phyloP scores from a whole-genome alignment of 92 coral and sea anemone genomes.

The Diadumene lineata region DNA sequence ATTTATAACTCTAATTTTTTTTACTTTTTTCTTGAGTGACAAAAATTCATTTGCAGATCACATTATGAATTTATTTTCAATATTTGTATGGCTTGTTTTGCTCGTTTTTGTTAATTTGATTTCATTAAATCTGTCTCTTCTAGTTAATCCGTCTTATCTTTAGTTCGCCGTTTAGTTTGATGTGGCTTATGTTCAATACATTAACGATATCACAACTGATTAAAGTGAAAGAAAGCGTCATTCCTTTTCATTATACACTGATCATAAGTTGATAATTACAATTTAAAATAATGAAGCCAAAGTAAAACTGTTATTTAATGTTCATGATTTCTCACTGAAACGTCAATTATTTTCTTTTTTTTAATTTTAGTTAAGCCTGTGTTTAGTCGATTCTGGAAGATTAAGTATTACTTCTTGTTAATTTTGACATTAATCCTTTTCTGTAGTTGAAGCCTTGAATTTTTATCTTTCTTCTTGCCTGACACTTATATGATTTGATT shows the following conservation, averaged over 20 bases:
- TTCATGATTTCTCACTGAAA: not conserved
- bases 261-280: not conserved
- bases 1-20: too few relatives aligned
- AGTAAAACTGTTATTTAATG: too few relatives aligned
- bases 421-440: too few relatives aligned
- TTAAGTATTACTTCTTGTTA: too few relatives aligned
- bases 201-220: not conserved
- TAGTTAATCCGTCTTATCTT: not conserved
- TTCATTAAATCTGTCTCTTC: not conserved
- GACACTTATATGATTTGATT: too few relatives aligned
- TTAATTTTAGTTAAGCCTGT: not conserved
- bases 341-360: not conserved
- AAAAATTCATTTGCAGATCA: too few relatives aligned
- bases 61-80: too few relatives aligned
- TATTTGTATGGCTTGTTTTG: not conserved
- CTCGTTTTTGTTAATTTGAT: constrained; percentile 1
- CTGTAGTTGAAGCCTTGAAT: too few relatives aligned
- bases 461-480: too few relatives aligned
- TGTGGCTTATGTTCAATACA: constrained; percentile 7
- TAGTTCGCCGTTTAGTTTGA: not conserved
- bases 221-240: not conserved
- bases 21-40: too few relatives aligned
- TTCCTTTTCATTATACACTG: not conserved
- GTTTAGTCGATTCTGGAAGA: too few relatives aligned
- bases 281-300: too few relatives aligned